Evolutionary conservation across 2,888 invertebrate species (phyloP).

Genomic region (Macrophya annulata): DNA sequence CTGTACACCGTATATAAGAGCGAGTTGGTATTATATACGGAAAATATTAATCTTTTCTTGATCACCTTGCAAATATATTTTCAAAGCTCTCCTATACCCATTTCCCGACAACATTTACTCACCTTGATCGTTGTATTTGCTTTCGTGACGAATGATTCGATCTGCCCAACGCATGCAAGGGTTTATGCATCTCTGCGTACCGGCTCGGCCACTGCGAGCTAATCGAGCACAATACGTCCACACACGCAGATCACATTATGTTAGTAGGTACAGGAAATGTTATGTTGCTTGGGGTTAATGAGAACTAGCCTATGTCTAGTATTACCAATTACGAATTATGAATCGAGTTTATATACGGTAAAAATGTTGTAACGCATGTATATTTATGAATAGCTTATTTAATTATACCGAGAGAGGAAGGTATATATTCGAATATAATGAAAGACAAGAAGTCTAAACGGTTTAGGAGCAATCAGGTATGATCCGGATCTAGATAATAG

Average conservation of each 20-base stretch:
- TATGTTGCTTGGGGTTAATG: slow-evolving; percentile 6
- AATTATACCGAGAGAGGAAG: not conserved
- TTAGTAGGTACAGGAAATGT: slow-evolving; percentile 41
- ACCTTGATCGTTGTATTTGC: slow-evolving; percentile 76
- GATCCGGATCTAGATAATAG: slow-evolving; percentile 16
- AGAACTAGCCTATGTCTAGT: slow-evolving; percentile 13
- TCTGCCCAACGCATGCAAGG: slow-evolving; percentile 77
- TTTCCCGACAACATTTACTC: slow-evolving; percentile 57
- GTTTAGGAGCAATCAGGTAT: not conserved
- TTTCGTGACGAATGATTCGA: slow-evolving; percentile 75
- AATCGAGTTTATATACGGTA: not conserved
- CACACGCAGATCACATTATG: slow-evolving; percentile 36
- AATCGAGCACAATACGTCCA: slow-evolving; percentile 48
- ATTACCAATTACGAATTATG: not conserved
- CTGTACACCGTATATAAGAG: not conserved
- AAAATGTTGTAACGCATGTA: not conserved
- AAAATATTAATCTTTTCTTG: not conserved
- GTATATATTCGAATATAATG: not conserved
- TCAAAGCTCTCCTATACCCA: not conserved
- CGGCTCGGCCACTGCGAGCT: slow-evolving; percentile 75
- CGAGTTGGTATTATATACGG: not conserved
- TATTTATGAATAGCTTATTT: not conserved
- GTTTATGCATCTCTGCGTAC: slow-evolving; percentile 72
- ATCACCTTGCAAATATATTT: not conserved
- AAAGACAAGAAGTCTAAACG: not conserved